These are phyloP conservation scores for Elaphurus davidianus DNA, from an alignment of 2,113 vertebrate genomes.

Conservation along the genomic window DNA sequence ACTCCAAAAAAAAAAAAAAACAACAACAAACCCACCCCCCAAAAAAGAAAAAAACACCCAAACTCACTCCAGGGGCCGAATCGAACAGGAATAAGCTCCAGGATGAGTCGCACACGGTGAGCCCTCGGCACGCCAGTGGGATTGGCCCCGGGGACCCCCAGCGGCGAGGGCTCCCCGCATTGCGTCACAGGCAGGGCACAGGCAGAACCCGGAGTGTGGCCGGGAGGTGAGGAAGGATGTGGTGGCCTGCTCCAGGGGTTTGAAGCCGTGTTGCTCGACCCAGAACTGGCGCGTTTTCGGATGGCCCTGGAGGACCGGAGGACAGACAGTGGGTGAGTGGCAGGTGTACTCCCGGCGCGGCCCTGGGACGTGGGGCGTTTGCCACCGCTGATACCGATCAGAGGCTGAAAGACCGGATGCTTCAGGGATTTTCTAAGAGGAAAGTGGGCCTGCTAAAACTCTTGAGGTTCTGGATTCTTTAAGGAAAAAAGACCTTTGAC, in stretches of 20 bases:
- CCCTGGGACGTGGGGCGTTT: fast-evolving
- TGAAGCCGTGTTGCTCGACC: neutral
- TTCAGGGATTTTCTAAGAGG: neutral
- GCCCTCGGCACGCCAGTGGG: fast-evolving
- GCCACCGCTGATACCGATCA: too few relatives aligned
- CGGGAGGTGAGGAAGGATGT: neutral
- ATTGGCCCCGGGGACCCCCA: fast-evolving
- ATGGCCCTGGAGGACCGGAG: neutral
- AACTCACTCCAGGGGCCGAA: too few relatives aligned
- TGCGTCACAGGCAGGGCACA: fast-evolving
- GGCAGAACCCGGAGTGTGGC: neutral
- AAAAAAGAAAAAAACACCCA: neutral
- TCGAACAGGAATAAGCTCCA: neutral
- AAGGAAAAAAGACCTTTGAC: neutral
- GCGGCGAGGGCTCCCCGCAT: neutral
- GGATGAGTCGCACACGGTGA: fast-evolving
- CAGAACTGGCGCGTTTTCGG: neutral
- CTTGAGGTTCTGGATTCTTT: neutral
- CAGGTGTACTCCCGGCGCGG: neutral
- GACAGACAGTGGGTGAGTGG: fast-evolving
- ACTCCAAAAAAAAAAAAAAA: neutral
- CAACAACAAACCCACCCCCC: neutral
- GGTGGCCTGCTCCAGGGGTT: neutral
- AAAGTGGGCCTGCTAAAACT: neutral
- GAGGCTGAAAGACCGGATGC: neutral